phyloP scores from a whole-genome alignment of 2,888 invertebrate genomes.

The Tetramorium bicarinatum region DNA sequence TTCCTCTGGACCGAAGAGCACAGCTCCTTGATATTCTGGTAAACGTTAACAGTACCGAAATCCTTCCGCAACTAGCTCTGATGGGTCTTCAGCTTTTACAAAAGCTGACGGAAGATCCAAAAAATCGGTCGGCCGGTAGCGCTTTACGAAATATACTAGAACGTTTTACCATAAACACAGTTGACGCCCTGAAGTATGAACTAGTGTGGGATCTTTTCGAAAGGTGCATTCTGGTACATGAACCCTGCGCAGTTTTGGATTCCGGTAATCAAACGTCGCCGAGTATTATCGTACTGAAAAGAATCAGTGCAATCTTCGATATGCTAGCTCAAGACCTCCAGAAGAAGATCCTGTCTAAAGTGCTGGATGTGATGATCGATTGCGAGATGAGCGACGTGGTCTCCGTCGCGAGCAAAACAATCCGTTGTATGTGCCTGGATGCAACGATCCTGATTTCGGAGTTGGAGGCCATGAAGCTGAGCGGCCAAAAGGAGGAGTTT shows the following conservation, averaged over 20 bases:
- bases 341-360: constrained; percentile 77
- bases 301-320: constrained; percentile 83
- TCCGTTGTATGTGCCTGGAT: constrained; percentile 90
- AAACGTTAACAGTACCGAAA: constrained; percentile 86
- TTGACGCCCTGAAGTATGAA: constrained; percentile 85
- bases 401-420: constrained; percentile 88
- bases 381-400: constrained; percentile 80
- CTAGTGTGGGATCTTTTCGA: constrained; percentile 89
- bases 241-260: constrained; percentile 85
- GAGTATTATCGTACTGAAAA: constrained; percentile 87
- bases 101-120: constrained; percentile 77
- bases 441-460: constrained; percentile 89
- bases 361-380: constrained; percentile 83
- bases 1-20: constrained; percentile 87
- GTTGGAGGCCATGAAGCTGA: constrained; percentile 88
- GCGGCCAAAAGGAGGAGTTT: not conserved
- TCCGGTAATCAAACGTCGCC: constrained; percentile 86
- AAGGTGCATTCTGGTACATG: constrained; percentile 87
- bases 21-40: constrained; percentile 87
- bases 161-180: constrained; percentile 88
- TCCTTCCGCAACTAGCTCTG: constrained; percentile 85
- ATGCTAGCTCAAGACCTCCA: constrained; percentile 66
- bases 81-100: constrained; percentile 82
- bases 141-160: constrained; percentile 88
- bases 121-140: constrained; percentile 85